Conservation (phyloP, 37 sponge, comb jelly and placozoan genomes). For the Cliona cf. orientalis region DNA sequence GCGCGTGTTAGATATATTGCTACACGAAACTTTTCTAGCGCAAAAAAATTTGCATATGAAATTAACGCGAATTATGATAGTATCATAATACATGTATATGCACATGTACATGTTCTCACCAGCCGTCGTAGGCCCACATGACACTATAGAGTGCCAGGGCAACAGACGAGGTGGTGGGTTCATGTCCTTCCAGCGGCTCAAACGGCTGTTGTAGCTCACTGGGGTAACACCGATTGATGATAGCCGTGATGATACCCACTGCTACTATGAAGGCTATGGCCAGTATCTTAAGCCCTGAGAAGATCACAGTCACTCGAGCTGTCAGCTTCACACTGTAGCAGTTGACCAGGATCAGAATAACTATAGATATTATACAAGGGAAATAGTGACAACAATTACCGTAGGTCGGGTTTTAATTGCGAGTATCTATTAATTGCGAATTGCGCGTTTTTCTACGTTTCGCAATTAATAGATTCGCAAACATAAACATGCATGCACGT, state of each 20-base stretch:
- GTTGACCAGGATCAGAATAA: conserved; percentile 47
- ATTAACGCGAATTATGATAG: no score
- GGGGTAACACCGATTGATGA: conserved; percentile 10
- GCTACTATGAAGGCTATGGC: conserved; percentile 60
- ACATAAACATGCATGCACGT: no score
- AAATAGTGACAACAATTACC: no score
- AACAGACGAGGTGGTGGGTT: conserved; percentile 7
- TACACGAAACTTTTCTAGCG: no score
- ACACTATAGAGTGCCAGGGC: conserved; percentile 76
- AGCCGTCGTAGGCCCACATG: conserved; percentile 85
- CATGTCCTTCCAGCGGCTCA: not conserved
- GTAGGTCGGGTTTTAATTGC: no score
- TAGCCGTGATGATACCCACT: conserved; percentile 34
- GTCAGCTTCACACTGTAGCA: conserved; percentile 34
- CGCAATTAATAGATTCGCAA: no score
- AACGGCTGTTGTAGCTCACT: conserved; percentile 5
- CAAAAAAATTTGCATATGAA: no score
- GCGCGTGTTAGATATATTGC: no score
- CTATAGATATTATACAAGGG: no score
- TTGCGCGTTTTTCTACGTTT: no score
- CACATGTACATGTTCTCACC: conserved; percentile 41
- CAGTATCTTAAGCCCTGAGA: conserved; percentile 48
- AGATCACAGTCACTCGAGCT: conserved; percentile 33
- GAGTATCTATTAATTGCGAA: no score
- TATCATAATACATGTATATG: not conserved